Percentiles rank a stretch among this genome's conserved stretches.
Conservation (phyloP, 2,797 vertebrate species). For the Australoheros facetus region DNA sequence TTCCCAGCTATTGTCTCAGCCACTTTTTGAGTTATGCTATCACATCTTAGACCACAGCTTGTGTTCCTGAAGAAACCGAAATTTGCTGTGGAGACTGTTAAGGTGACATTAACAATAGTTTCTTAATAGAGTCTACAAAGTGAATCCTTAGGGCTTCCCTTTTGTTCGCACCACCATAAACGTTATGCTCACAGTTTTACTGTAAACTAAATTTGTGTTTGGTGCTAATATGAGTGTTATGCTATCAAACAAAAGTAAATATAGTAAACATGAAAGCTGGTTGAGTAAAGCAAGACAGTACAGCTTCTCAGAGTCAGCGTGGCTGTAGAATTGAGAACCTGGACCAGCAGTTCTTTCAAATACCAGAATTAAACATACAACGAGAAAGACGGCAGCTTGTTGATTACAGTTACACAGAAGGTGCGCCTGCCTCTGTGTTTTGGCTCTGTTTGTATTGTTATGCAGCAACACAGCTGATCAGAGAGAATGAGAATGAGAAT, state of each 20-base stretch:
- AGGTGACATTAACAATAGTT: background rate
- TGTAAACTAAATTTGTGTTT: background rate
- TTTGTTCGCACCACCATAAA: background rate
- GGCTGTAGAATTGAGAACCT: constrained; percentile 1
- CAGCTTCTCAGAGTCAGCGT: too few relatives aligned
- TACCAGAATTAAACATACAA: background rate
- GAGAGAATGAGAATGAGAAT: constrained; percentile 45
- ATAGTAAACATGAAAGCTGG: background rate
- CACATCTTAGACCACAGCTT: background rate
- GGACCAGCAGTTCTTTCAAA: background rate
- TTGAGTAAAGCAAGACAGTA: background rate
- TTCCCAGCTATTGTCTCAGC: background rate
- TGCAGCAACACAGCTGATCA: constrained; percentile 59
- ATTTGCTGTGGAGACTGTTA: fast-evolving
- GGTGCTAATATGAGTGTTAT: background rate
- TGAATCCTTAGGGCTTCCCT: background rate
- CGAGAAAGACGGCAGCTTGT: constrained; percentile 11
- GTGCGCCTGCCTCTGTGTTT: background rate
- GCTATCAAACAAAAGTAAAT: background rate
- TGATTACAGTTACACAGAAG: constrained; percentile 8
- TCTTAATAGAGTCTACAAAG: too few relatives aligned
- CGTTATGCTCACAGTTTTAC: background rate
- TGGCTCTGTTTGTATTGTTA: constrained; percentile 39
- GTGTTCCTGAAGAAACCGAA: background rate
- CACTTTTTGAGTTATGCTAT: background rate